phyloP scores from a whole-genome alignment of 2,888 invertebrate genomes.

The Euplagia quadripunctaria region DNA sequence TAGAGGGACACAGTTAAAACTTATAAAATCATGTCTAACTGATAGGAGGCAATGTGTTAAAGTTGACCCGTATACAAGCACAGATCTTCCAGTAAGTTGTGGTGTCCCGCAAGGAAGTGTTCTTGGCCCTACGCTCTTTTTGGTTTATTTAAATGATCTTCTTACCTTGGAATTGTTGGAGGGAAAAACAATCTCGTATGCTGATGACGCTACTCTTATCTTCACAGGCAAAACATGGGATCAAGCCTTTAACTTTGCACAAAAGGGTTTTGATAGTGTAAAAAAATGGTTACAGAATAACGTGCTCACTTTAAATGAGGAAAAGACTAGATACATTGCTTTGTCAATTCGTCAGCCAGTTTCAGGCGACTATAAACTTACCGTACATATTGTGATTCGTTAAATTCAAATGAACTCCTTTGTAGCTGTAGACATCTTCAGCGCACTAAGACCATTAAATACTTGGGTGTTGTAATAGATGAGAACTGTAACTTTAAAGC shows the following conservation, averaged over 20 bases:
- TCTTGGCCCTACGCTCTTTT: constrained; percentile 1
- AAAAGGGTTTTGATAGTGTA: neutral
- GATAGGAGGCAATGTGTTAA: too few relatives aligned
- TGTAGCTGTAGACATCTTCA: neutral
- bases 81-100: neutral
- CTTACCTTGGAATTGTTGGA: neutral
- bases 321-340: neutral
- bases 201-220: neutral
- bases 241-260: neutral
- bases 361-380: too few relatives aligned
- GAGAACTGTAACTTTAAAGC: constrained; percentile 8
- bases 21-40: too few relatives aligned
- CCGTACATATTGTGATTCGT: too few relatives aligned
- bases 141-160: neutral
- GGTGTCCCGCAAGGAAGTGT: constrained; percentile 2
- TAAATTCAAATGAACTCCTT: too few relatives aligned
- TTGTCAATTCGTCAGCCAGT: neutral
- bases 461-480: constrained; percentile 2
- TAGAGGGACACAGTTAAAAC: too few relatives aligned
- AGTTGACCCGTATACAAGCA: neutral
- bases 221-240: too few relatives aligned
- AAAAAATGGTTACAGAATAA: neutral
- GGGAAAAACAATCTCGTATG: neutral
- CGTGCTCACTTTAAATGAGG: too few relatives aligned
- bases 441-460: neutral